Conservation (phyloP, 2,113 vertebrate genomes). For the Aphyosemion australe region DNA sequence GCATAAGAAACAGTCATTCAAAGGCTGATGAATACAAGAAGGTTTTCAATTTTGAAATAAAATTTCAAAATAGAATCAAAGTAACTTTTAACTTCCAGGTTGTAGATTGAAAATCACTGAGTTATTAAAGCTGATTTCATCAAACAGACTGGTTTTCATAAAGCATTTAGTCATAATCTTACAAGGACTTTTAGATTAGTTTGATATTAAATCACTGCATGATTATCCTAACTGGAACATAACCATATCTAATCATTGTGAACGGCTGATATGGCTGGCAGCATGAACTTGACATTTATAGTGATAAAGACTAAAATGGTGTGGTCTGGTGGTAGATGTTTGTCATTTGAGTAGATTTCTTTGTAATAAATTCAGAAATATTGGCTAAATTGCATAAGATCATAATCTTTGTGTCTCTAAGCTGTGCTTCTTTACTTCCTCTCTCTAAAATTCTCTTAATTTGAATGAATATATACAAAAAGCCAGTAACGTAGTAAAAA, state of each 20-base stretch:
- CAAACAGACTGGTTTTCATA: neutral
- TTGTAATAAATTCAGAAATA: no score
- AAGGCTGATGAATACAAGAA: no score
- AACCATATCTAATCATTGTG: neutral
- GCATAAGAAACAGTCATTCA: no score
- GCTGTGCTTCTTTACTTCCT: neutral
- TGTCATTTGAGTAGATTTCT: no score
- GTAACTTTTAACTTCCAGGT: no score
- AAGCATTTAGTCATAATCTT: neutral
- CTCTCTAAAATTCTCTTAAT: neutral
- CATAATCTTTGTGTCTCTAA: neutral
- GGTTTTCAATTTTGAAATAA: no score
- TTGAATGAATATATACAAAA: neutral
- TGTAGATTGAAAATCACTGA: no score
- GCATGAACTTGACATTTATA: neutral
- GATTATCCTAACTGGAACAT: neutral
- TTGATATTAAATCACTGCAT: neutral
- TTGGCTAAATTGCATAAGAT: neutral
- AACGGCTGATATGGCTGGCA: neutral
- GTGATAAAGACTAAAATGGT: no score
- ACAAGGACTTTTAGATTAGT: neutral
- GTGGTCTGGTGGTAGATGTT: no score
- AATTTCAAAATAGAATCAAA: no score
- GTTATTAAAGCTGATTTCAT: no score
- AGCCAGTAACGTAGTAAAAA: no score